Percentiles rank a stretch among this genome's conserved stretches.
Evolutionary conservation across 1,140 invertebrate genomes (phyloP).

Genomic region (Hetaerina americana): DNA sequence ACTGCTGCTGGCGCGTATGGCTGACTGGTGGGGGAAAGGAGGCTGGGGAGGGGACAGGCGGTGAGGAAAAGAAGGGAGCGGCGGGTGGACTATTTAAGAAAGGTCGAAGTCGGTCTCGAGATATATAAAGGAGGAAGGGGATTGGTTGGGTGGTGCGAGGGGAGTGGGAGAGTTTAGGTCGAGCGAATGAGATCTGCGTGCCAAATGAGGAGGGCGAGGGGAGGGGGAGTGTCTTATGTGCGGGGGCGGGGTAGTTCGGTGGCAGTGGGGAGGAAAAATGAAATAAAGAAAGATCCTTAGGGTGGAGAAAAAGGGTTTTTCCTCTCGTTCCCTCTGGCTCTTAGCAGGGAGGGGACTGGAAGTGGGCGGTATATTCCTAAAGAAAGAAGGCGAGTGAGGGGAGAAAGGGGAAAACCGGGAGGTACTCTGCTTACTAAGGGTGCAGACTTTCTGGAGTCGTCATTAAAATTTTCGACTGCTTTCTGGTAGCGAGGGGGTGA

Average conservation of each 20-base stretch:
- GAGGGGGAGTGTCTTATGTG: no score
- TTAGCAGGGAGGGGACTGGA: neutral
- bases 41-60: neutral
- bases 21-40: no score
- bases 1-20: no score
- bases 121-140: neutral
- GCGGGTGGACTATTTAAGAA: neutral
- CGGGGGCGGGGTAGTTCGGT: no score
- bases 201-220: neutral
- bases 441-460: neutral
- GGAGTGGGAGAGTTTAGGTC: neutral
- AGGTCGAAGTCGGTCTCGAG: neutral
- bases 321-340: no score
- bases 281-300: neutral
- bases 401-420: no score
- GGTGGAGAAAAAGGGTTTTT: neutral
- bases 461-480: slow-evolving; percentile 1
- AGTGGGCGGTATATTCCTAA: no score
- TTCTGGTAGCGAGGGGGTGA: neutral
- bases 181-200: neutral
- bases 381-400: no score
- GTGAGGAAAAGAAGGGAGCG: neutral
- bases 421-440: neutral
- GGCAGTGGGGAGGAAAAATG: no score
- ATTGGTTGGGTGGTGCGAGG: neutral